A percentile compares a stretch with the other conserved stretches of the same genome.
Conservation (phyloP, 2,113 vertebrate species). For the Cephalopholis sonnerati region DNA sequence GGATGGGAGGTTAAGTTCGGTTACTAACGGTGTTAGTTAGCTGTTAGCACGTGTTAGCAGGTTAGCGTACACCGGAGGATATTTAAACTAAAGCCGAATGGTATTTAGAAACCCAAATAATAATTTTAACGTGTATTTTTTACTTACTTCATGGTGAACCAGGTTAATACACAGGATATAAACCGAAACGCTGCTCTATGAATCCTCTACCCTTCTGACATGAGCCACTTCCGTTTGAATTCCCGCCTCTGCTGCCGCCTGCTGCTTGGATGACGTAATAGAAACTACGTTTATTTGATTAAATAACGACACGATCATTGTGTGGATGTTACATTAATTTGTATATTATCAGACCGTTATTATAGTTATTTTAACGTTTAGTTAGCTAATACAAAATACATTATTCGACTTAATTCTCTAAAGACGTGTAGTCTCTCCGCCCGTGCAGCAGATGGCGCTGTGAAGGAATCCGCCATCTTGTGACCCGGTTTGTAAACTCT, state of each 20-base stretch:
- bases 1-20: too few relatives aligned
- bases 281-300: not conserved
- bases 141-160: constrained; percentile 75
- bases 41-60: not conserved
- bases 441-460: constrained; percentile 35
- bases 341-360: fast-evolving
- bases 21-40: not conserved
- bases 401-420: not conserved
- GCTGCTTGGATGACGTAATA: constrained; percentile 11
- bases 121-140: not conserved
- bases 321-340: not conserved
- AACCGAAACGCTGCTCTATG: not conserved
- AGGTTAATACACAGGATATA: fast-evolving
- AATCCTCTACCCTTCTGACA: fast-evolving
- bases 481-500: constrained; percentile 47
- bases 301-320: not conserved
- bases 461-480: fast-evolving
- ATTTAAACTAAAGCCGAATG: not conserved
- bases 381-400: not conserved
- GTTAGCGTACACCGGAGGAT: too few relatives aligned
- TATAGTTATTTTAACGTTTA: too few relatives aligned
- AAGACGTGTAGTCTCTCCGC: not conserved
- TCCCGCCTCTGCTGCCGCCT: constrained; percentile 53
- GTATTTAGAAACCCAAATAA: fast-evolving
- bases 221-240: constrained; percentile 30